phyloP scores from a whole-genome alignment of 2,888 invertebrate genomes.

The Acheta domesticus region DNA sequence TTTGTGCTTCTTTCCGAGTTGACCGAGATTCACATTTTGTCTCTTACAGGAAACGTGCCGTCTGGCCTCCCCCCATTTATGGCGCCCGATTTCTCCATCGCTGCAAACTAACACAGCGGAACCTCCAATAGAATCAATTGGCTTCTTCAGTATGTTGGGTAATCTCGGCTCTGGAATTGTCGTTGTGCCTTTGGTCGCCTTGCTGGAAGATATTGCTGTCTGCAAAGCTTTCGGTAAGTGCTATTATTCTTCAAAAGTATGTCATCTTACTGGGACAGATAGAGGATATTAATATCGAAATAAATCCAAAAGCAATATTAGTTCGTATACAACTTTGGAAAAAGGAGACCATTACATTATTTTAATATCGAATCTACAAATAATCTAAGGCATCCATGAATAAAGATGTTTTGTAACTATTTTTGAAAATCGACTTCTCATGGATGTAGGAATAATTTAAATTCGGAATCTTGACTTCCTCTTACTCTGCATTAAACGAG shows the following conservation, averaged over 20 bases:
- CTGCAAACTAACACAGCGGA: conserved; percentile 58
- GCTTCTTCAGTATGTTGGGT: conserved; percentile 68
- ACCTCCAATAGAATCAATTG: conserved; percentile 41
- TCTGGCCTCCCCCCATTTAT: conserved; percentile 67
- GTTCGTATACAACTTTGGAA: background rate
- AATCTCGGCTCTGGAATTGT: conserved; percentile 80
- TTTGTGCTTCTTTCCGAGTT: no score
- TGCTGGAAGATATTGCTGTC: conserved; percentile 88
- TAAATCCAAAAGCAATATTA: background rate
- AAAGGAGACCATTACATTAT: no score
- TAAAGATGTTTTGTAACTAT: no score
- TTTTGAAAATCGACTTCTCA: no score
- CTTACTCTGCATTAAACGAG: no score
- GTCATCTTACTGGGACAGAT: background rate
- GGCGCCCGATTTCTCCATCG: conserved; percentile 64
- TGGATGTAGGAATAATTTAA: no score
- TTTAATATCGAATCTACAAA: no score
- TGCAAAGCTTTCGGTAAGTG: conserved; percentile 84
- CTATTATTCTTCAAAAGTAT: background rate
- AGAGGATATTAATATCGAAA: background rate
- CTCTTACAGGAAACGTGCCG: conserved; percentile 62
- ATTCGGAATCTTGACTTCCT: no score
- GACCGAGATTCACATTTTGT: no score
- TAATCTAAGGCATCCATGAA: no score
- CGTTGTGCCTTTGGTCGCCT: conserved; percentile 80